A percentile compares a stretch with the other conserved stretches of the same genome.
phyloP scores from a whole-genome alignment of 2,113 vertebrate species.

The Romanogobio albipinnatus region DNA sequence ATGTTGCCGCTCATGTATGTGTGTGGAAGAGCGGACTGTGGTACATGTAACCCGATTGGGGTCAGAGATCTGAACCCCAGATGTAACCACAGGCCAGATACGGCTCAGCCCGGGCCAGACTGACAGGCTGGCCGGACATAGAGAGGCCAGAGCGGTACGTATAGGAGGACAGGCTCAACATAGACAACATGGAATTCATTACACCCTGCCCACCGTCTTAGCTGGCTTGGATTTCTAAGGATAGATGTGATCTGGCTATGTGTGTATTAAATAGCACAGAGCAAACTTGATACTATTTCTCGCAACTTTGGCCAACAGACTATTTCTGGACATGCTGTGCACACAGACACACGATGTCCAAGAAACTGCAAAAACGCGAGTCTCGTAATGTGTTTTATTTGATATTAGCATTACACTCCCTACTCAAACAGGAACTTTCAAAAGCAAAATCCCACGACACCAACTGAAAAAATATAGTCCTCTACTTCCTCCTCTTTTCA shows the following conservation, averaged over 20 bases:
- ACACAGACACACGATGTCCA: neutral
- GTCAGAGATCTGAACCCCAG: conserved; percentile 23
- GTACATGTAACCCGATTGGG: conserved; percentile 35
- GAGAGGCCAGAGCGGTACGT: neutral
- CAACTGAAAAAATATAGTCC: conserved; percentile 10
- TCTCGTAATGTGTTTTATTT: conserved; percentile 9
- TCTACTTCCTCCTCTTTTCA: conserved; percentile 17
- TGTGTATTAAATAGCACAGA: conserved; percentile 35
- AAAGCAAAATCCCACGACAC: neutral
- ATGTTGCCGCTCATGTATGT: conserved; percentile 27
- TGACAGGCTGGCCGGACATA: neutral
- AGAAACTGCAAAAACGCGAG: neutral
- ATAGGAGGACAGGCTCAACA: conserved; percentile 15
- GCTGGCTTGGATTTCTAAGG: conserved; percentile 30
- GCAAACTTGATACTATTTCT: conserved; percentile 19
- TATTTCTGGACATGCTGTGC: neutral
- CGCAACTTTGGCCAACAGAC: neutral
- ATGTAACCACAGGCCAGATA: conserved; percentile 32
- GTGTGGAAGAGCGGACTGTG: conserved; percentile 8
- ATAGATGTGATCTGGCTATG: conserved; percentile 34
- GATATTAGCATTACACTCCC: neutral
- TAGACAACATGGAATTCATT: conserved; percentile 34
- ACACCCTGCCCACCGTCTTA: conserved; percentile 6
- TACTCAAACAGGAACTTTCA: conserved; percentile 17
- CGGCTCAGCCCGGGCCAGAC: neutral